phyloP scores from a whole-genome alignment of 2,888 invertebrate species.

The Poecilobothrus nobilitatus region DNA sequence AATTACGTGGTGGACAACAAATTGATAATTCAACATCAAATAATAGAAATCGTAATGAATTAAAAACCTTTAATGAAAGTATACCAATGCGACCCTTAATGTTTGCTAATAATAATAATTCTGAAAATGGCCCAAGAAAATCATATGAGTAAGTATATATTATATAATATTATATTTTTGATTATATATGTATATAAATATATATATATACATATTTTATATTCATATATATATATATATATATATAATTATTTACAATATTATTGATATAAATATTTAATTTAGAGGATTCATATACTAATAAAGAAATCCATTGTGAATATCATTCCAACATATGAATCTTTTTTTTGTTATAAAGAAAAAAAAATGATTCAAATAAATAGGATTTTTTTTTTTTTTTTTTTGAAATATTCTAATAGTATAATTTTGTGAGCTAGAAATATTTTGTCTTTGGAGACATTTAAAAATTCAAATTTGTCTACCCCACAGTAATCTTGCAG shows the following conservation, averaged over 20 bases:
- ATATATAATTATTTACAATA: conserved; percentile 5
- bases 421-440: too few relatives aligned
- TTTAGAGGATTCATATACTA: too few relatives aligned
- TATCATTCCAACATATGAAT: too few relatives aligned
- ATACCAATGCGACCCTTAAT: conserved; percentile 56
- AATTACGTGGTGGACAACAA: not conserved
- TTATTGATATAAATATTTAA: not conserved
- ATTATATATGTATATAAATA: not conserved
- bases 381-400: too few relatives aligned
- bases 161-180: not conserved
- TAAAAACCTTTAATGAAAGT: conserved; percentile 50
- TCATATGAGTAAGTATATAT: conserved; percentile 37
- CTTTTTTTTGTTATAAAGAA: too few relatives aligned
- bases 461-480: too few relatives aligned
- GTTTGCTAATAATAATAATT: conserved; percentile 31
- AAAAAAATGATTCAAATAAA: too few relatives aligned
- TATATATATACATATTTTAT: conserved; percentile 10
- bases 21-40: too few relatives aligned
- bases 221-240: conserved; percentile 11
- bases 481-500: too few relatives aligned
- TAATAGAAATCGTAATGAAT: conserved; percentile 28
- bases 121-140: conserved; percentile 23
- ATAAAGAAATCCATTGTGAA: too few relatives aligned
- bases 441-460: too few relatives aligned
- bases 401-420: too few relatives aligned